Percentiles rank a stretch among this genome's conserved stretches.
Evolutionary conservation across 2,888 invertebrate genomes (phyloP).

Genomic region (Trissolcus brochymenae): DNA sequence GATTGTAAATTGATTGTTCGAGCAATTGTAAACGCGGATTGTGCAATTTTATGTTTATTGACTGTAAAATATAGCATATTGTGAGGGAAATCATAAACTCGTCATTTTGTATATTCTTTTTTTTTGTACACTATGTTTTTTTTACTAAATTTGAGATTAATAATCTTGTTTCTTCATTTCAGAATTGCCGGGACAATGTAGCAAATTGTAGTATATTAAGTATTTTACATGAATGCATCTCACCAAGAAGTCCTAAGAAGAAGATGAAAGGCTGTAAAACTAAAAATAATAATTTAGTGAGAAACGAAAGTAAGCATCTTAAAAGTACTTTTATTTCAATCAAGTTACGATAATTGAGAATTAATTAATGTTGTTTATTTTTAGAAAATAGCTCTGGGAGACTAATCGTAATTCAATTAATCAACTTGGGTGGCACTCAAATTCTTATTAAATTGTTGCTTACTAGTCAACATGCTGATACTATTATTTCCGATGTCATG

Average conservation of each 20-base stretch:
- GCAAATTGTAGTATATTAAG: constrained; percentile 79
- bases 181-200: constrained; percentile 79
- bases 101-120: neutral
- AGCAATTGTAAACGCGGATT: neutral
- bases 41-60: neutral
- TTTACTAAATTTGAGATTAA: neutral
- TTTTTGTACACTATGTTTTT: neutral
- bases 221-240: constrained; percentile 80
- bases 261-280: constrained; percentile 66
- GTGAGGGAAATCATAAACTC: too few species aligned
- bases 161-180: constrained; percentile 59
- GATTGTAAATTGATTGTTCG: constrained; percentile 1
- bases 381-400: constrained; percentile 78
- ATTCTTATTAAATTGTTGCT: constrained; percentile 79
- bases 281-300: constrained; percentile 57
- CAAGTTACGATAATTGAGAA: too few species aligned
- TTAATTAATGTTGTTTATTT: constrained; percentile 62
- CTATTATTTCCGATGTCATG: constrained; percentile 78
- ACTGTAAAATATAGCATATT: neutral
- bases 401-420: constrained; percentile 79
- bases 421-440: constrained; percentile 79
- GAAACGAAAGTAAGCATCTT: neutral
- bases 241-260: constrained; percentile 76
- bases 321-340: neutral
- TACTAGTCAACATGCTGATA: constrained; percentile 78